Percentiles rank a stretch among this genome's conserved stretches.
phyloP scores from a whole-genome alignment of 2,888 invertebrate genomes.

The Gymnocheta viridis region DNA sequence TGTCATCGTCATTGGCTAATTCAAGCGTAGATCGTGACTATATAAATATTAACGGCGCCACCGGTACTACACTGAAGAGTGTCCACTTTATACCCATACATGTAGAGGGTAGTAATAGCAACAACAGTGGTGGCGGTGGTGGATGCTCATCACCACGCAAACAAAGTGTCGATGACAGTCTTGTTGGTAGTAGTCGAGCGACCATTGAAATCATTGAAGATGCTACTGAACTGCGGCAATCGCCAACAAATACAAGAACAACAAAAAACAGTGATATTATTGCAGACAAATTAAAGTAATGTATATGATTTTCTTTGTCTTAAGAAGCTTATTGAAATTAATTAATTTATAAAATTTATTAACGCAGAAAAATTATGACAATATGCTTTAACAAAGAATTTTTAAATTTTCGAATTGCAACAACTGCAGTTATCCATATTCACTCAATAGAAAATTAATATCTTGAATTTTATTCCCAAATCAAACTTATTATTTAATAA shows the following conservation, averaged over 20 bases:
- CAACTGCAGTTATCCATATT: too few relatives aligned
- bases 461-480: too few relatives aligned
- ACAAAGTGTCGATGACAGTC: slow-evolving; percentile 78
- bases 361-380: background rate
- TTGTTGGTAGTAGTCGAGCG: slow-evolving; percentile 74
- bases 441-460: too few relatives aligned
- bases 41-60: slow-evolving; percentile 80
- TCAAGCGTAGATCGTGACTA: slow-evolving; percentile 76
- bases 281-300: slow-evolving; percentile 71
- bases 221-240: slow-evolving; percentile 71
- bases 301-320: slow-evolving; percentile 51
- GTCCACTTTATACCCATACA: slow-evolving; percentile 80
- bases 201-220: slow-evolving; percentile 78
- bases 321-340: background rate
- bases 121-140: slow-evolving; percentile 27
- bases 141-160: slow-evolving; percentile 74
- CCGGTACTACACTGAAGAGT: slow-evolving; percentile 79
- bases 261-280: slow-evolving; percentile 51
- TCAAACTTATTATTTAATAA: too few relatives aligned
- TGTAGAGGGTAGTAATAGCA: slow-evolving; percentile 73
- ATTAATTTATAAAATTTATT: background rate
- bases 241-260: slow-evolving; percentile 49
- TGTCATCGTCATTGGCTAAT: slow-evolving; percentile 29
- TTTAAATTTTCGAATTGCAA: too few relatives aligned
- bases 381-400: background rate